Evolutionary conservation across 2,113 vertebrate genomes (phyloP).

Genomic region (Phyllopteryx taeniolatus): DNA sequence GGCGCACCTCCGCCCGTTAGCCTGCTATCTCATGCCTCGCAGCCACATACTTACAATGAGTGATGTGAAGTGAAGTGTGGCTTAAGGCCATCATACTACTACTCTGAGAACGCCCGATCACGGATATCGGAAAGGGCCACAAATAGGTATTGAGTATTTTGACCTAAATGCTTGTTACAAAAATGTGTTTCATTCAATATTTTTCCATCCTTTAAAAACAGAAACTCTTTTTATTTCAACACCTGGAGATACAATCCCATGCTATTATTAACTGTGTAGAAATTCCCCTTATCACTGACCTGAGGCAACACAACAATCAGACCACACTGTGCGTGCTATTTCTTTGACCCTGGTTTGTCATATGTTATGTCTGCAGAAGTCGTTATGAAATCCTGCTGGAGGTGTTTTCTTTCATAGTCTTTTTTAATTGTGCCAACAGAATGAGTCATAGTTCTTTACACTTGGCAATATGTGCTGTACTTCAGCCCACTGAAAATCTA

Average conservation of each 20-base stretch:
- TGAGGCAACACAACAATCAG: conserved; percentile 1
- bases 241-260: neutral
- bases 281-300: neutral
- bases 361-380: conserved; percentile 1
- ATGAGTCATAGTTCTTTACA: conserved; percentile 2
- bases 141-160: too few species aligned
- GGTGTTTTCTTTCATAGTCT: neutral
- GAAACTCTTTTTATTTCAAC: neutral
- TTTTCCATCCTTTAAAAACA: neutral
- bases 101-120: too few species aligned
- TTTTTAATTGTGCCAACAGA: conserved; percentile 6
- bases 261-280: neutral
- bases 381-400: conserved; percentile 1
- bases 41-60: too few species aligned
- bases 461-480: neutral
- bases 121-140: too few species aligned
- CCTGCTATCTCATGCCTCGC: too few species aligned
- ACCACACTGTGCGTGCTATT: neutral
- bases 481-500: neutral
- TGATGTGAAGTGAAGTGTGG: too few species aligned
- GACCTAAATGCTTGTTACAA: too few species aligned
- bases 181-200: too few species aligned
- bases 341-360: conserved; percentile 8
- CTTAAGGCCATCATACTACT: too few species aligned
- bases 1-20: too few species aligned